Evolutionary conservation across 2,888 invertebrate species (phyloP).

Genomic region (Andrena hattorfiana): DNA sequence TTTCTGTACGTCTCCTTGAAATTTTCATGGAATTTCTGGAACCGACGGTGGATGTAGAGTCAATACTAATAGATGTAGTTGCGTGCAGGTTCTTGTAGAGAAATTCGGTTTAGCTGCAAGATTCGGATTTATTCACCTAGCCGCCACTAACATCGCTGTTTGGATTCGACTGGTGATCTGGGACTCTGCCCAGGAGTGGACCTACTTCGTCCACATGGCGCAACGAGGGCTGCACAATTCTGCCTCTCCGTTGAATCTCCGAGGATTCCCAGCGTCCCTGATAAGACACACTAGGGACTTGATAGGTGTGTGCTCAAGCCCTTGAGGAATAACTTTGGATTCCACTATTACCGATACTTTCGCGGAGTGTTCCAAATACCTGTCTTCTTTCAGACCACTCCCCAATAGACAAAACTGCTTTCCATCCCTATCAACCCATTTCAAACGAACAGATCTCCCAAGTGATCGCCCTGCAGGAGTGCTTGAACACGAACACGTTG

Average conservation of each 20-base stretch:
- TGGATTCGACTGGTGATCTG: slow-evolving; percentile 86
- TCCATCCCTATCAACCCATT: slow-evolving; percentile 82
- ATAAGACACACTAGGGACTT: slow-evolving; percentile 81
- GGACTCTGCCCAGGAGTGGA: slow-evolving; percentile 86
- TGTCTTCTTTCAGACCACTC: slow-evolving; percentile 41
- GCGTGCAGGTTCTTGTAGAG: slow-evolving; percentile 86
- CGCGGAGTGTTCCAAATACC: not conserved
- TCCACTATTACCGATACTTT: not conserved
- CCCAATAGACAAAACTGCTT: slow-evolving; percentile 11
- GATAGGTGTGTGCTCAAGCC: slow-evolving; percentile 70
- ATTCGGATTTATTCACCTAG: slow-evolving; percentile 86
- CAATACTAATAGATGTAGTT: not conserved
- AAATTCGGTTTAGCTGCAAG: slow-evolving; percentile 86
- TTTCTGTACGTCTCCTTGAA: not conserved
- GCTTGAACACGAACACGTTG: slow-evolving; percentile 86
- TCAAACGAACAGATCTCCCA: slow-evolving; percentile 85
- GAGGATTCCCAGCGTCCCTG: slow-evolving; percentile 84
- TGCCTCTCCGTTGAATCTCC: slow-evolving; percentile 83
- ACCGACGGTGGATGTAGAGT: not conserved
- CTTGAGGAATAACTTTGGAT: not conserved
- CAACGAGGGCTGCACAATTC: slow-evolving; percentile 79
- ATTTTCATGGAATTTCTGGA: too few relatives aligned
- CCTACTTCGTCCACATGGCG: slow-evolving; percentile 85
- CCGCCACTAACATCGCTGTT: slow-evolving; percentile 86
- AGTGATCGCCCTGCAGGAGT: slow-evolving; percentile 86